A percentile compares a stretch with the other conserved stretches of the same genome.
These are phyloP conservation scores for Procavia capensis DNA, from an alignment of 2,113 vertebrate species.

Conservation along the genomic window DNA sequence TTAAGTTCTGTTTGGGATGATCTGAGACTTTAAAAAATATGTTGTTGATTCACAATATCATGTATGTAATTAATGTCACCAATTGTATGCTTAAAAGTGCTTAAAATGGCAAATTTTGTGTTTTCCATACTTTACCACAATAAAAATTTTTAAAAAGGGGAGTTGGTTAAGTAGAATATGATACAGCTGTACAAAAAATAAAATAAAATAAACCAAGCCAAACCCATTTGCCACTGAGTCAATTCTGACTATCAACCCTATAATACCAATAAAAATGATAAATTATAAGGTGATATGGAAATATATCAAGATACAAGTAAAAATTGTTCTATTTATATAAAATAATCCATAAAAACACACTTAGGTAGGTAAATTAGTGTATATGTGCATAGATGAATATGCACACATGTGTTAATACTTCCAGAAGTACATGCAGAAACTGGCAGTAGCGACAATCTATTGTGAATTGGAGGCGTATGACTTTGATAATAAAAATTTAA, in stretches of 20 bases:
- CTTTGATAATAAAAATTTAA: slow-evolving; percentile 7
- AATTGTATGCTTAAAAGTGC: not conserved
- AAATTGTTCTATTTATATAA: not conserved
- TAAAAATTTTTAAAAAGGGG: too few relatives aligned
- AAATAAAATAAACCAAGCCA: too few relatives aligned
- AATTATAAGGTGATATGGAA: not conserved
- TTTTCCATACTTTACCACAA: too few relatives aligned
- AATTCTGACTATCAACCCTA: too few relatives aligned
- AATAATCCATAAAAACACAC: not conserved
- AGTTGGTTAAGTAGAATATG: not conserved
- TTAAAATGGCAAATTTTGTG: not conserved
- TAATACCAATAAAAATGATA: not conserved
- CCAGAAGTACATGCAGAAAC: not conserved
- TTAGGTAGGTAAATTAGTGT: not conserved
- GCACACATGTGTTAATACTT: not conserved
- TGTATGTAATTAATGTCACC: not conserved
- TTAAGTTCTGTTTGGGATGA: not conserved
- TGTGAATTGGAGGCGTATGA: not conserved
- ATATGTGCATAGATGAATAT: not conserved
- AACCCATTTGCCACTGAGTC: too few relatives aligned
- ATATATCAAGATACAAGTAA: not conserved
- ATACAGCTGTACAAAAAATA: not conserved
- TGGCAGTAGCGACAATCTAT: not conserved
- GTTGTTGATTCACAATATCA: not conserved
- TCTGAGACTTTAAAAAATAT: not conserved